A percentile compares a stretch with the other conserved stretches of the same genome.
These are phyloP conservation scores for Onychostruthus taczanowskii DNA, from an alignment of 2,113 vertebrate genomes.

Conservation along the genomic window DNA sequence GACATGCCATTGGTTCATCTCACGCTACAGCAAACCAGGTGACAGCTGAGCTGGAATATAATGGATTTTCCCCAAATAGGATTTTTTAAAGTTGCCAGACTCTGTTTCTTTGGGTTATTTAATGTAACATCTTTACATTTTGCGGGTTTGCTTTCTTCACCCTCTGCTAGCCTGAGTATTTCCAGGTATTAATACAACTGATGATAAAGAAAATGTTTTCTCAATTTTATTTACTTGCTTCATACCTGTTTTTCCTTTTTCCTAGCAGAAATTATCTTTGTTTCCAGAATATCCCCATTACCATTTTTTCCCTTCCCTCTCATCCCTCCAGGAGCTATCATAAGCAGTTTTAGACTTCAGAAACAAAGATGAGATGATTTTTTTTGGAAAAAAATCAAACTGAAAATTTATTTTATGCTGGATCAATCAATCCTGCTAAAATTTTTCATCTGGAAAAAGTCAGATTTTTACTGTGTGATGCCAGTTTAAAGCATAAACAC, in stretches of 20 bases:
- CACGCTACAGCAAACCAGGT: not conserved
- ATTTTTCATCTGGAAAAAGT: not conserved
- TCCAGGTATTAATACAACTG: not conserved
- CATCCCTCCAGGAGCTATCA: not conserved
- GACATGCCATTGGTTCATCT: not conserved
- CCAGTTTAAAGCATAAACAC: not conserved
- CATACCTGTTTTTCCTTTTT: not conserved
- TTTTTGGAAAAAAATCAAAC: not conserved
- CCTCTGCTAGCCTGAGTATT: not conserved
- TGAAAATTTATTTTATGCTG: not conserved
- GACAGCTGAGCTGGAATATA: not conserved
- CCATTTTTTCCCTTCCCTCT: not conserved
- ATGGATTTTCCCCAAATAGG: fast-evolving
- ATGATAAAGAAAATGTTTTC: not conserved
- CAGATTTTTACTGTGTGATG: not conserved
- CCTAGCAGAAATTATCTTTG: not conserved
- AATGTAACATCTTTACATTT: not conserved
- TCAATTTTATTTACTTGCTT: not conserved
- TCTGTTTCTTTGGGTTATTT: not conserved
- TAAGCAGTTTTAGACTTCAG: not conserved
- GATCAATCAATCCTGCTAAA: not conserved
- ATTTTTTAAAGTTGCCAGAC: not conserved
- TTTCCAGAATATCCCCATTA: not conserved
- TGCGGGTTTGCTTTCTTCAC: not conserved
- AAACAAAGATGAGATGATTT: not conserved